phyloP scores from a whole-genome alignment of 2,113 vertebrate species.

The Beaufortia kweichowensis region DNA sequence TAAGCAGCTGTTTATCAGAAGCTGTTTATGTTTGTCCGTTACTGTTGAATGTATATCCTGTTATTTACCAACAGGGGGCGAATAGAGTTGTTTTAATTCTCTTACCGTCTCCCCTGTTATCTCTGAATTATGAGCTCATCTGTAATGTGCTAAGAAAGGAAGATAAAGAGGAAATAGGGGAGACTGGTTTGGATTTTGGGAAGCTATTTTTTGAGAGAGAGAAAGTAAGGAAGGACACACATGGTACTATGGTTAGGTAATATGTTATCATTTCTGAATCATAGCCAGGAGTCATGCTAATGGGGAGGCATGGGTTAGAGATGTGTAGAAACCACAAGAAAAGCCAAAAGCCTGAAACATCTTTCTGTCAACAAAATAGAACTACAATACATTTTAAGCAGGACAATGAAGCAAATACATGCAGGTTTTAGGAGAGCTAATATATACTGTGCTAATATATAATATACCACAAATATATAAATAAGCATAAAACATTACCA shows the following conservation, averaged over 20 bases:
- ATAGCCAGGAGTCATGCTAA: not conserved
- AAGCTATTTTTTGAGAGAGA: too few species aligned
- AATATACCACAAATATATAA: too few species aligned
- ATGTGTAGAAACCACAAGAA: not conserved
- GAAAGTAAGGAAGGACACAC: too few species aligned
- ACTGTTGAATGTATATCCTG: not conserved
- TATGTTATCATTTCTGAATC: not conserved
- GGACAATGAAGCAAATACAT: too few species aligned
- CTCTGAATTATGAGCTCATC: conserved; percentile 53
- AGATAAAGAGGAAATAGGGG: not conserved
- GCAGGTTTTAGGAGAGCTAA: too few species aligned
- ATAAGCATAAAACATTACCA: too few species aligned
- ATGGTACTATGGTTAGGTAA: not conserved
- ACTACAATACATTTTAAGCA: too few species aligned
- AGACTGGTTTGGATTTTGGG: not conserved
- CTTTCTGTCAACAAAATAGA: too few species aligned
- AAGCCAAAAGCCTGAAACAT: not conserved
- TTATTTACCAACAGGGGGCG: conserved; percentile 6
- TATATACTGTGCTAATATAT: too few species aligned
- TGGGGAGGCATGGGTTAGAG: not conserved
- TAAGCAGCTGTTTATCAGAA: not conserved
- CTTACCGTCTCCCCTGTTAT: conserved; percentile 15
- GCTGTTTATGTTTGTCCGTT: not conserved
- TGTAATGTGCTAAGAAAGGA: conserved; percentile 61
- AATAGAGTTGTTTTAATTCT: conserved; percentile 54